Conservation (phyloP, 2,888 invertebrate genomes). For the Agriotes lineatus region DNA sequence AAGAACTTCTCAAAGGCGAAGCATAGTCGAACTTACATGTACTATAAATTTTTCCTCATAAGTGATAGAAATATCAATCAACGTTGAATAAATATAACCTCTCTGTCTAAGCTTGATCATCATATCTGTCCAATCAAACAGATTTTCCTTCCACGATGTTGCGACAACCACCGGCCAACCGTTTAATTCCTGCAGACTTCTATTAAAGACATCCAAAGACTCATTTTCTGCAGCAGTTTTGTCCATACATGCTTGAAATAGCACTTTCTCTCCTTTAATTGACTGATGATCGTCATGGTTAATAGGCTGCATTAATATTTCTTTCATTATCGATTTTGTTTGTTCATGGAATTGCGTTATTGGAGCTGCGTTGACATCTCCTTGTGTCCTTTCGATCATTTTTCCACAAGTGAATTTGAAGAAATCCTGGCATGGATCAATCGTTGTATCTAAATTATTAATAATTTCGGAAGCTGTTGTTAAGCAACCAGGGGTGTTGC, state of each 20-base stretch:
- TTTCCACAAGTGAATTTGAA: slow-evolving; percentile 55
- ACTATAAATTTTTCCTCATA: no score
- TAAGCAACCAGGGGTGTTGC: slow-evolving; percentile 13
- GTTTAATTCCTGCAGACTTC: slow-evolving; percentile 42
- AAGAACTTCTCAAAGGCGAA: no score
- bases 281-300: slow-evolving; percentile 24
- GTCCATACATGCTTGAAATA: slow-evolving; percentile 53
- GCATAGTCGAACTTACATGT: no score
- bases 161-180: slow-evolving; percentile 57
- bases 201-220: neutral
- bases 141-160: slow-evolving; percentile 47
- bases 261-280: slow-evolving; percentile 19
- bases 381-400: neutral
- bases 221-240: slow-evolving; percentile 42
- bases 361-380: neutral
- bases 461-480: slow-evolving; percentile 74
- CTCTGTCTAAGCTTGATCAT: slow-evolving; percentile 52
- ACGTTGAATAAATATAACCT: slow-evolving; percentile 51
- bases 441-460: slow-evolving; percentile 73
- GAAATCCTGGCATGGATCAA: slow-evolving; percentile 83
- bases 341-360: neutral
- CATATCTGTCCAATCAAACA: slow-evolving; percentile 53
- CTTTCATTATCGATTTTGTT: slow-evolving; percentile 3
- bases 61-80: slow-evolving; percentile 9
- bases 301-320: slow-evolving; percentile 24